Percentiles rank a stretch among this genome's conserved stretches.
phyloP scores from a whole-genome alignment of 1,140 invertebrate species.

The Ostrea denselamellosa region DNA sequence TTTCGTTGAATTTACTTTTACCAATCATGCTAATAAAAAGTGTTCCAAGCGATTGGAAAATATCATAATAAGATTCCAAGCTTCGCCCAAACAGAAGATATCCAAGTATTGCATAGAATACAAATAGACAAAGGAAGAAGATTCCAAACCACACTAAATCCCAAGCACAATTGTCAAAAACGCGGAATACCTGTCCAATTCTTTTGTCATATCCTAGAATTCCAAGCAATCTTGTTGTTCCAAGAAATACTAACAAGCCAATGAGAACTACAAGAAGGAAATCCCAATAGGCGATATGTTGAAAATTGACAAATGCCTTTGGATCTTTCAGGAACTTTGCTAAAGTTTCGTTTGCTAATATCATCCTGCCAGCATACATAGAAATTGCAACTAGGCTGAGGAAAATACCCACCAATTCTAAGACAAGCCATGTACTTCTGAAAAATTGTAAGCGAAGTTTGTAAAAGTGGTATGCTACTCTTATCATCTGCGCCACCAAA shows the following conservation, averaged over 20 bases:
- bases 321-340: constrained; percentile 57
- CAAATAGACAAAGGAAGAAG: constrained; percentile 60
- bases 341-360: constrained; percentile 56
- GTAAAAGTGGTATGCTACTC: constrained; percentile 55
- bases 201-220: constrained; percentile 72
- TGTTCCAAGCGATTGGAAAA: constrained; percentile 61
- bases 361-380: constrained; percentile 71
- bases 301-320: constrained; percentile 66
- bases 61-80: constrained; percentile 63
- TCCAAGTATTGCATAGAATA: constrained; percentile 60
- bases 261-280: constrained; percentile 54
- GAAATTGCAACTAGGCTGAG: constrained; percentile 72
- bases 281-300: constrained; percentile 65
- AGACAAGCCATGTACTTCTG: constrained; percentile 76
- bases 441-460: constrained; percentile 73
- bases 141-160: constrained; percentile 64
- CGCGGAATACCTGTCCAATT: constrained; percentile 60
- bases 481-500: constrained; percentile 62
- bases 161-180: constrained; percentile 57
- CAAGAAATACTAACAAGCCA: constrained; percentile 60
- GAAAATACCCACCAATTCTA: constrained; percentile 74
- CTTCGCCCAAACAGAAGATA: constrained; percentile 62
- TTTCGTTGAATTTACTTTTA: constrained; percentile 78
- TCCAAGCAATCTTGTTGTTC: constrained; percentile 64
- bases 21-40: constrained; percentile 83